Evolutionary conservation across 2,888 invertebrate genomes (phyloP), one percentile per base, ranked within the genome.

Genomic region (Thymelicus sylvestris): DNA sequence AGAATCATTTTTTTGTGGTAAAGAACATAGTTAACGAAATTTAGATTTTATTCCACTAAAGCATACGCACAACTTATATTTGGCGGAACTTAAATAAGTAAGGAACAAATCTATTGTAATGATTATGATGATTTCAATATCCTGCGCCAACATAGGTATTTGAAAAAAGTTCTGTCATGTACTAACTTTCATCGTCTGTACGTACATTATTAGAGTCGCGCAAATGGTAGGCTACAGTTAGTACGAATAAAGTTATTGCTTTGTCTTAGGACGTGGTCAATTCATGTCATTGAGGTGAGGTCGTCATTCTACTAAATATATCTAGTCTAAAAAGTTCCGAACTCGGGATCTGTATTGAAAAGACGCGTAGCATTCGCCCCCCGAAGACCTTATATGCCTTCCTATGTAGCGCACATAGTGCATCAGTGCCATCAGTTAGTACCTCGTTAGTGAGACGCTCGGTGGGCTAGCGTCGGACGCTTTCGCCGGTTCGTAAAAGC

Each of bases 371-470:
- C 41, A 61, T 7, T 41, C 44, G 41, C 44, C 12, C 61, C 61
- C 19, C 12, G 38, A 44, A 61, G 61, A 31, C 15, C 50, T 12
- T 52, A 52, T 52, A 52, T 52, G 15, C 50, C 50, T 52, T 7
- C 50, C 50, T 52, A 52, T 19, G 19, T 15, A 52, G 15, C 6
- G 39, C 19, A 3, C 24, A 24, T 47, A 62, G 24, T 62, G 62
- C 19, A 19, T 19, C 19, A 19, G 5, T 31, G 31, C 31, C 62
- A 62, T 47, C 62, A 24, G 47, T 62, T 47, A 24, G 24, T 47
- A 24, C 62, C 62, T 62, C 47, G 62, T 62, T 47, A 62, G 62
- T 62, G 19, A 62, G 62, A 47, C 62, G 24, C 13, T 24, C 24
- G 62, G 24, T 62, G 47, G 44, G 15, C 44, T 41, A 61, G 24